phyloP scores from a whole-genome alignment of 2,797 vertebrate species.

The Mus caroli region DNA sequence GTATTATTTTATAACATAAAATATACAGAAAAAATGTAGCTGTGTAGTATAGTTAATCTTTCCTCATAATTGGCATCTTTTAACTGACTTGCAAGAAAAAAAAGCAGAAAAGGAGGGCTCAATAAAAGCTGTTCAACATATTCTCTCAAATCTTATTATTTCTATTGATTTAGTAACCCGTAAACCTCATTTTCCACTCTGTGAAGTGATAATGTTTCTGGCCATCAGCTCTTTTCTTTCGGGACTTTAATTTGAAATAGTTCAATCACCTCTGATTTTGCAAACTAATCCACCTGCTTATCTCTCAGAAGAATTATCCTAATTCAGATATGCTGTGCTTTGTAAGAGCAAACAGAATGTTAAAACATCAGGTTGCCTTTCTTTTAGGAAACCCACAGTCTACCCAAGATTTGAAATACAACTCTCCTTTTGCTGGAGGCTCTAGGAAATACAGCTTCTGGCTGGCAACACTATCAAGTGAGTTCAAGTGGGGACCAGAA shows the following conservation, averaged over 20 bases:
- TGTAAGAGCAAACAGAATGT: slow-evolving; percentile 60
- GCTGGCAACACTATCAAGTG: slow-evolving; percentile 75
- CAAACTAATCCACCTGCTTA: slow-evolving; percentile 74
- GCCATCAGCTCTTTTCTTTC: slow-evolving; percentile 45
- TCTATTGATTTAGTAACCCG: slow-evolving; percentile 79
- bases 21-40: slow-evolving; percentile 48
- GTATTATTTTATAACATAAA: neutral
- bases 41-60: slow-evolving; percentile 21
- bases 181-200: slow-evolving; percentile 73
- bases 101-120: slow-evolving; percentile 47
- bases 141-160: slow-evolving; percentile 71
- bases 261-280: slow-evolving; percentile 63
- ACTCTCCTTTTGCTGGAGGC: slow-evolving; percentile 74
- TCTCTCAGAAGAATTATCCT: slow-evolving; percentile 72
- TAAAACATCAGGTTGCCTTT: slow-evolving; percentile 63
- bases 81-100: slow-evolving; percentile 72
- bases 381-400: slow-evolving; percentile 69
- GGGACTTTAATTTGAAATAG: slow-evolving; percentile 71
- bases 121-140: slow-evolving; percentile 49
- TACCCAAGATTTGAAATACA: slow-evolving; percentile 73
- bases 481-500: slow-evolving; percentile 77
- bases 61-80: slow-evolving; percentile 54
- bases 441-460: slow-evolving; percentile 67
- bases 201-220: slow-evolving; percentile 64
- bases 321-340: slow-evolving; percentile 70